phyloP scores from a whole-genome alignment of 2,888 invertebrate species.

The Sminthurides aquaticus region DNA sequence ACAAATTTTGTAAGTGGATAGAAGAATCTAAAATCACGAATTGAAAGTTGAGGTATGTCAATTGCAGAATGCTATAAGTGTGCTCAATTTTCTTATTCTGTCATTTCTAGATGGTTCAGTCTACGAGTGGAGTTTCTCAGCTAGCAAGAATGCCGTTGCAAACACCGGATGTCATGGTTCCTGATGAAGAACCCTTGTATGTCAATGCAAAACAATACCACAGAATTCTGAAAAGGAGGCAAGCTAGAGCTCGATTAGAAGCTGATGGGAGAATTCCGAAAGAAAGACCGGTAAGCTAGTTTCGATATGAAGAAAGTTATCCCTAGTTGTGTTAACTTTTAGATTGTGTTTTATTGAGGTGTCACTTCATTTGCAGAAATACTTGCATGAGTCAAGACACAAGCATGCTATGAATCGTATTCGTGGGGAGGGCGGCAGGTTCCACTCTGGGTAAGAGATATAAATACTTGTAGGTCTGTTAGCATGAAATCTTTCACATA shows the following conservation, averaged over 20 bases:
- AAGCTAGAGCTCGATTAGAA: conserved; percentile 89
- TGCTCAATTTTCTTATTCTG: background rate
- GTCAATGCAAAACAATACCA: conserved; percentile 98
- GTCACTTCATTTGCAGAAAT: conserved; percentile 25
- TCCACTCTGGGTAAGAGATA: conserved; percentile 47
- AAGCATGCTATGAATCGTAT: conserved; percentile 95
- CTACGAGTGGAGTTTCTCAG: conserved; percentile 46
- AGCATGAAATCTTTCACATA: no score
- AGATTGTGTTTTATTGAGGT: no score
- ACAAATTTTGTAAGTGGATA: conserved; percentile 59
- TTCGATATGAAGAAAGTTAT: no score
- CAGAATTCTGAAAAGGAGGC: conserved; percentile 85
- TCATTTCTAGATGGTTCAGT: conserved; percentile 26
- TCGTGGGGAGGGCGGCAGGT: conserved; percentile 92
- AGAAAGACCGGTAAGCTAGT: conserved; percentile 67
- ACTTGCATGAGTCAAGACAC: conserved; percentile 39
- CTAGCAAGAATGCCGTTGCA: conserved; percentile 54
- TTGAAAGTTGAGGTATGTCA: no score
- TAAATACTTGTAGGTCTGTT: no score
- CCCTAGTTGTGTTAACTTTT: background rate
- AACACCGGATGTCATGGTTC: conserved; percentile 51
- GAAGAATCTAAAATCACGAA: no score
- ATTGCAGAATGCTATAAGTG: conserved; percentile 6
- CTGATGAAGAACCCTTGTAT: conserved; percentile 92
- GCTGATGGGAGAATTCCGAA: conserved; percentile 93